phyloP scores from a whole-genome alignment of 1,140 invertebrate species.

The Heliconius hewitsoni region DNA sequence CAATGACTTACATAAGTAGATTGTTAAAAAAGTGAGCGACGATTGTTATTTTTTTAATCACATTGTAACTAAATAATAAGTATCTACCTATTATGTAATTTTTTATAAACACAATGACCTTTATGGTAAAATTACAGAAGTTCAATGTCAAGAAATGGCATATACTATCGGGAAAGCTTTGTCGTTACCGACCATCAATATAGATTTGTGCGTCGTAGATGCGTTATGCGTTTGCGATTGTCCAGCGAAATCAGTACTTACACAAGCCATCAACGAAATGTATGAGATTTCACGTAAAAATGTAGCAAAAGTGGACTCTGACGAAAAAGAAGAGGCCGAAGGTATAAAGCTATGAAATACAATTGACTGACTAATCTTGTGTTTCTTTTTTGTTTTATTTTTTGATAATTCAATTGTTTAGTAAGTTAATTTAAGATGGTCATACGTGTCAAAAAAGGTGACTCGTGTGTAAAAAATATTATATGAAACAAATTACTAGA shows the following conservation, averaged over 20 bases:
- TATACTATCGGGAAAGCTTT: constrained; percentile 63
- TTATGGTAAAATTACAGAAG: constrained; percentile 49
- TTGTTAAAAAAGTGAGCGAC: no score
- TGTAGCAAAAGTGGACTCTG: constrained; percentile 41
- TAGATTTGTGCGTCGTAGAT: constrained; percentile 63
- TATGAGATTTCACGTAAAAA: constrained; percentile 49
- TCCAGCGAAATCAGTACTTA: constrained; percentile 50
- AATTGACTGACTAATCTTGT: background rate
- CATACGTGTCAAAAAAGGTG: background rate
- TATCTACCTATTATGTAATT: background rate
- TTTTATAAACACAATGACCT: background rate
- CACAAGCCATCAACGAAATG: constrained; percentile 58
- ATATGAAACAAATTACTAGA: no score
- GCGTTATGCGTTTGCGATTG: constrained; percentile 56
- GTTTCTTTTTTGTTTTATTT: background rate
- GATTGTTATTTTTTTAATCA: no score
- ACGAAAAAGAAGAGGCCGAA: constrained; percentile 36
- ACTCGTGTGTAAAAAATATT: no score
- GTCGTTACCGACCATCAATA: constrained; percentile 57
- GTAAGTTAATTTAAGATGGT: background rate
- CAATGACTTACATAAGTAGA: no score
- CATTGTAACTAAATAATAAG: no score
- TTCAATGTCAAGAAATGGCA: constrained; percentile 67
- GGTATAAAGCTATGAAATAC: background rate
- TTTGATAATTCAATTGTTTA: background rate